Conservation (phyloP, 2,888 invertebrate genomes). For the Brenthis daphne region DNA sequence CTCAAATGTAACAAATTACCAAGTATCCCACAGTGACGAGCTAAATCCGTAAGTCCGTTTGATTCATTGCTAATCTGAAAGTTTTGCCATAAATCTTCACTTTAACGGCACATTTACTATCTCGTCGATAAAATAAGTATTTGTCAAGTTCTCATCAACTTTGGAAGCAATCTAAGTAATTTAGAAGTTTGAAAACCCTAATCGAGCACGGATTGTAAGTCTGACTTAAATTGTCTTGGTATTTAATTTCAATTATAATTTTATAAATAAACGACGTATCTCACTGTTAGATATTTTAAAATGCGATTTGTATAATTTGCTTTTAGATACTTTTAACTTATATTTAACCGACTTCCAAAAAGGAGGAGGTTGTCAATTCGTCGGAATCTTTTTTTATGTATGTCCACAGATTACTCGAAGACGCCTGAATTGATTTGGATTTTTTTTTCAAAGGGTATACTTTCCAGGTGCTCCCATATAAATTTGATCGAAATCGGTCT, state of each 20-base stretch:
- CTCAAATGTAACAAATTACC: slow-evolving; percentile 8
- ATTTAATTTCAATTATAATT: not conserved
- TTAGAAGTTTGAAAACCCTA: slow-evolving; percentile 23
- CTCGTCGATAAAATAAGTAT: slow-evolving; percentile 39
- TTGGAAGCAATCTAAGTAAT: slow-evolving; percentile 27
- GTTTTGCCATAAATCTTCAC: slow-evolving; percentile 44
- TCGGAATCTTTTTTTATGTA: too few species aligned
- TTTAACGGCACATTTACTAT: slow-evolving; percentile 42
- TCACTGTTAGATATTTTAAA: too few species aligned
- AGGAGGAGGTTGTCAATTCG: too few species aligned
- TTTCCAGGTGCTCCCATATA: too few species aligned
- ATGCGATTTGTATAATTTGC: too few species aligned
- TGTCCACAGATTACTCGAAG: too few species aligned
- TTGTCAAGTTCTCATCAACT: slow-evolving; percentile 35
- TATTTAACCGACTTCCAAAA: too few species aligned
- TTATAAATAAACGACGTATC: not conserved
- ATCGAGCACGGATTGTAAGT: slow-evolving; percentile 6
- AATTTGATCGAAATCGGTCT: too few species aligned
- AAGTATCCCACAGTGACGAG: slow-evolving; percentile 22
- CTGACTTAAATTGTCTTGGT: not conserved
- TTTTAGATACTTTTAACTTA: too few species aligned
- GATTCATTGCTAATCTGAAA: slow-evolving; percentile 42
- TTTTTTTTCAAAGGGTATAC: too few species aligned
- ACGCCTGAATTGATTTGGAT: too few species aligned
- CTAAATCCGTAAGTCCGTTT: slow-evolving; percentile 37